phyloP scores from a whole-genome alignment of 2,113 vertebrate genomes.

The Heliornis fulica region DNA sequence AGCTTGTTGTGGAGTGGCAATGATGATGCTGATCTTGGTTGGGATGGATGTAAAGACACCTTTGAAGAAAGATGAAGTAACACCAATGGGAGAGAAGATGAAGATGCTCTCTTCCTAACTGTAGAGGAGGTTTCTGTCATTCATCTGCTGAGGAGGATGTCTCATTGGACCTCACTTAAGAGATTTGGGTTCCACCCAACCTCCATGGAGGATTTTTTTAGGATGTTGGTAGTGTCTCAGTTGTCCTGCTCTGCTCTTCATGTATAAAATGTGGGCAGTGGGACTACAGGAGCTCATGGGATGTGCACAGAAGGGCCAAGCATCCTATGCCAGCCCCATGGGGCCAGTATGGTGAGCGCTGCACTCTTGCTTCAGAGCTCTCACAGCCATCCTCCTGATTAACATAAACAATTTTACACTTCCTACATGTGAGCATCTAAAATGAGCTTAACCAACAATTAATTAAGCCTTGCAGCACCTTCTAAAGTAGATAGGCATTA shows the following conservation, averaged over 20 bases:
- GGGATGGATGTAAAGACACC: not conserved
- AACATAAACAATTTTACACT: not conserved
- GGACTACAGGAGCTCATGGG: not conserved
- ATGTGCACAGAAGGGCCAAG: not conserved
- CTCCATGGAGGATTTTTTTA: too few relatives aligned
- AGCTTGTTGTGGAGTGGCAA: not conserved
- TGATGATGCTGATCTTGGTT: not conserved
- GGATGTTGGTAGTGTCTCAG: not conserved
- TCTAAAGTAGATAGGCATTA: conserved; percentile 30
- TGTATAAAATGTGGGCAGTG: not conserved
- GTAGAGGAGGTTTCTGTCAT: not conserved
- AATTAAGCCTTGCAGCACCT: conserved; percentile 52
- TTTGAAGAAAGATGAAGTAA: not conserved
- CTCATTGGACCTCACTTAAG: not conserved
- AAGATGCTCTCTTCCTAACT: not conserved
- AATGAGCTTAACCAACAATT: conserved; percentile 27
- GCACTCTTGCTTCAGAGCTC: not conserved
- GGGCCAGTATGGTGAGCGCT: rapidly evolving
- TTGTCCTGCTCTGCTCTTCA: not conserved
- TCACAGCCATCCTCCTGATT: not conserved
- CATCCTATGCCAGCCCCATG: not conserved
- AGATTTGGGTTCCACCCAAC: not conserved
- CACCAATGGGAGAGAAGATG: not conserved
- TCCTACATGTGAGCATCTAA: not conserved
- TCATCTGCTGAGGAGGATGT: not conserved